phyloP scores from a whole-genome alignment of 2,888 invertebrate genomes.

The Acanthosepion lycidas region DNA sequence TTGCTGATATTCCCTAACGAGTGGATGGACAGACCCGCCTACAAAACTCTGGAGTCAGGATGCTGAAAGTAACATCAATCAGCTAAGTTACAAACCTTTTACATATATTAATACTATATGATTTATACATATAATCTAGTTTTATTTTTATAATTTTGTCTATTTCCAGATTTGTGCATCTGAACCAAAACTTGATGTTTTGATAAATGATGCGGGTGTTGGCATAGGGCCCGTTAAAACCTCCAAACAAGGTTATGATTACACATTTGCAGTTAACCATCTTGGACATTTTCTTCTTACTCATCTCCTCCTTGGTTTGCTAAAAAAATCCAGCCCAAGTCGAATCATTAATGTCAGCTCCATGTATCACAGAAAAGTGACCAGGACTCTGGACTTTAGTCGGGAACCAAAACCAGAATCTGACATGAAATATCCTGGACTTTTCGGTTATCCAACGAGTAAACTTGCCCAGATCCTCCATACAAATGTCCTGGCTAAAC shows the following conservation, averaged over 20 bases:
- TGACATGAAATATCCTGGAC: background rate
- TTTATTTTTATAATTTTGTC: background rate
- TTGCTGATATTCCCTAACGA: too few species aligned
- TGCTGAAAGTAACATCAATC: too few species aligned
- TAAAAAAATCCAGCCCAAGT: slow-evolving; percentile 62
- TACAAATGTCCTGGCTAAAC: slow-evolving; percentile 57
- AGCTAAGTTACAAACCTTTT: too few species aligned
- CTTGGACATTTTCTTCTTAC: slow-evolving; percentile 69
- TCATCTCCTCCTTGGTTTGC: slow-evolving; percentile 61
- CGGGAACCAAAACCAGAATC: background rate
- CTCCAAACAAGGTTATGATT: slow-evolving; percentile 66
- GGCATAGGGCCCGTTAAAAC: slow-evolving; percentile 59
- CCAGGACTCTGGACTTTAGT: background rate
- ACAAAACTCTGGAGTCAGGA: too few species aligned
- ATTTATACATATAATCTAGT: too few species aligned
- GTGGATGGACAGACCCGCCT: too few species aligned
- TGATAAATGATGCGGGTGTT: slow-evolving; percentile 69
- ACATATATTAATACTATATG: too few species aligned
- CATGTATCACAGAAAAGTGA: slow-evolving; percentile 55
- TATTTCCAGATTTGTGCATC: slow-evolving; percentile 53
- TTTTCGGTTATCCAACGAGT: slow-evolving; percentile 49
- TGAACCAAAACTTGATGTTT: slow-evolving; percentile 60
- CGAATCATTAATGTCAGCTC: slow-evolving; percentile 68
- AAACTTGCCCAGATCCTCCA: slow-evolving; percentile 65
- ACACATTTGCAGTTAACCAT: slow-evolving; percentile 66